Evolutionary conservation across 2,888 invertebrate genomes (phyloP), one percentile per base, ranked within the genome.

Genomic region (Leistus spinibarbis): DNA sequence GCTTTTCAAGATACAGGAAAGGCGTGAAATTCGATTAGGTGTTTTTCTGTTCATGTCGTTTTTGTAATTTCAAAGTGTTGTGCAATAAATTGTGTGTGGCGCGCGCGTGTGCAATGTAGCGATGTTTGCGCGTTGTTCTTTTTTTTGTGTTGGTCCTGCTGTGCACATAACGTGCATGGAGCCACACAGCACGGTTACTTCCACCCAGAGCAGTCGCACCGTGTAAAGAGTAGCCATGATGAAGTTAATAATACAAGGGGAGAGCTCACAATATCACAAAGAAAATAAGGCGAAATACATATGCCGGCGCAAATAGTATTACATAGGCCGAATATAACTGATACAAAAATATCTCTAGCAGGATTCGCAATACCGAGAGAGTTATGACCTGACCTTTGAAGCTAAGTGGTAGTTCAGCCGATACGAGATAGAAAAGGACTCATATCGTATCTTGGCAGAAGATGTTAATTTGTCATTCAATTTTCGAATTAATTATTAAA

Each of bases 1-100:
- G 60, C 60, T 60, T 60, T 60, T 22, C 10, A 10, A 22, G 60
- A 20, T 60, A 20, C 22, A 19, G 5, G 22, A 20, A 60, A 20
- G 22, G 60, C 60, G 67, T 54, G 67, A 69, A 69, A 69, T 24
- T 69, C 69, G 60, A 60, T 69, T 69, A 69, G 23, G 57, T 69
- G 69, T 69, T 69, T 57, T 69, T 57, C 27, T 57, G 60, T 69
- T 69, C 27, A 23, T 57, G 69, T 57, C 57, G 60, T 22, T 60
- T 60, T 60, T 19, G 56, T 69, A 60, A 56, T 69, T 69, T 60
- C 57, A n/a, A 57, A 57, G 60, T 69, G 69, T 56, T 60, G 57
- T 17, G 27, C 56, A 27, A 69, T 60, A 69, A 69, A 60, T 69
- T 24, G 57, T 60, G 40, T 40, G 40, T 13, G 60, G 57, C 60